Conservation (phyloP, 2,888 invertebrate species). For the Alsophila aescularia region DNA sequence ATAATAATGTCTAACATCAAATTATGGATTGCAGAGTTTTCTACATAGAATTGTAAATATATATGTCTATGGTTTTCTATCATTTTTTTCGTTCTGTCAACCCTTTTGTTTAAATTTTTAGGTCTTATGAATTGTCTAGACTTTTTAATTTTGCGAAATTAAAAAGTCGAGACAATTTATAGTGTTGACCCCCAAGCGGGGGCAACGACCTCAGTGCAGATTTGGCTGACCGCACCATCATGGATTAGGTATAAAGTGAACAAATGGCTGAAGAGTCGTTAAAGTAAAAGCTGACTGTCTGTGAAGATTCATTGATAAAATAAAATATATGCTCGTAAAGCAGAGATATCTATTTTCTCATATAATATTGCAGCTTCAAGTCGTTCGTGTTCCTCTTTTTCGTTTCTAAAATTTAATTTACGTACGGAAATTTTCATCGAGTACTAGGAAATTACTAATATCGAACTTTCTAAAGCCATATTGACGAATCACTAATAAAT, state of each 20-base stretch:
- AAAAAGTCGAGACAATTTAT: neutral
- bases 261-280: slow-evolving; percentile 28
- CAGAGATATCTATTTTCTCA: neutral
- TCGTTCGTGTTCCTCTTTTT: neutral
- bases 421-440: too few species aligned
- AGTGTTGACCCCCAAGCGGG: slow-evolving; percentile 20
- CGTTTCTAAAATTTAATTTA: too few species aligned
- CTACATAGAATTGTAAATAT: too few species aligned
- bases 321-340: neutral
- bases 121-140: too few species aligned
- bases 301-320: slow-evolving; percentile 21
- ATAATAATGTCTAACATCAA: too few species aligned
- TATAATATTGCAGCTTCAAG: neutral
- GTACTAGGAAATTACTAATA: neutral
- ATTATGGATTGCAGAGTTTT: too few species aligned
- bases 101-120: too few species aligned
- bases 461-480: slow-evolving; percentile 1
- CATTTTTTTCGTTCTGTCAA: too few species aligned
- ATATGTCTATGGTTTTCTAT: too few species aligned
- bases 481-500: slow-evolving; percentile 27
- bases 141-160: slow-evolving; percentile 7
- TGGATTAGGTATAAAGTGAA: slow-evolving; percentile 36
- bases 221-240: slow-evolving; percentile 33
- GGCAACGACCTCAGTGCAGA: slow-evolving; percentile 25
- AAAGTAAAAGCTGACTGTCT: slow-evolving; percentile 25